Evolutionary conservation across 1,140 invertebrate genomes (phyloP).

Genomic region (Drosophila nigromelanica): DNA sequence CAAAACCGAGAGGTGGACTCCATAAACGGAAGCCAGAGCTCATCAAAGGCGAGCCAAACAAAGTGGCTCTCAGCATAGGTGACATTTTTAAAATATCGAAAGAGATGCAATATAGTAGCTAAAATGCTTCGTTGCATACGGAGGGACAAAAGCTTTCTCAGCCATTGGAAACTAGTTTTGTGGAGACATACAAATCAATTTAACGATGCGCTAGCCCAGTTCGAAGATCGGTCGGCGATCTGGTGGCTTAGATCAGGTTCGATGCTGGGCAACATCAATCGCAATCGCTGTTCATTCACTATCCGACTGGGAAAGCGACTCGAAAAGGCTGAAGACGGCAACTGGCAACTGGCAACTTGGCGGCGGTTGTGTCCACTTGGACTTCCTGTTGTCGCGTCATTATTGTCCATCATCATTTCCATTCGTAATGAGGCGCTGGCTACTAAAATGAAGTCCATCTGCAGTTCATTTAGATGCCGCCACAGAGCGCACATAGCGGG

Average conservation of each 20-base stretch:
- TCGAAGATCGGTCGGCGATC: constrained; percentile 40
- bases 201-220: constrained; percentile 80
- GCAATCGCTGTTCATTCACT: constrained; percentile 50
- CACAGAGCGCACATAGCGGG: constrained; percentile 49
- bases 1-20: constrained; percentile 31
- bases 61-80: constrained; percentile 54
- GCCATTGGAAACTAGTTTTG: constrained; percentile 69
- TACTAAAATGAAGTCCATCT: constrained; percentile 77
- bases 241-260: constrained; percentile 17
- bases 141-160: constrained; percentile 61
- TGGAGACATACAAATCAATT: constrained; percentile 77
- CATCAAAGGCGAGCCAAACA: constrained; percentile 45
- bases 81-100: constrained; percentile 65
- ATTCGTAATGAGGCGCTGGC: constrained; percentile 81
- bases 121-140: constrained; percentile 58
- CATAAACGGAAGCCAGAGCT: constrained; percentile 67
- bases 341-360: no score
- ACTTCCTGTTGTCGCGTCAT: constrained; percentile 82
- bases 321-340: constrained; percentile 11
- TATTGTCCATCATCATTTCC: constrained; percentile 83
- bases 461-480: constrained; percentile 80
- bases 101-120: constrained; percentile 50
- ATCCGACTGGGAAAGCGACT: constrained; percentile 33
- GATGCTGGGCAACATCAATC: constrained; percentile 42
- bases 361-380: constrained; percentile 54